Base-by-base conservation (phyloP, 1,140 invertebrate genomes). In the Cecropterus lyciades region DNA sequence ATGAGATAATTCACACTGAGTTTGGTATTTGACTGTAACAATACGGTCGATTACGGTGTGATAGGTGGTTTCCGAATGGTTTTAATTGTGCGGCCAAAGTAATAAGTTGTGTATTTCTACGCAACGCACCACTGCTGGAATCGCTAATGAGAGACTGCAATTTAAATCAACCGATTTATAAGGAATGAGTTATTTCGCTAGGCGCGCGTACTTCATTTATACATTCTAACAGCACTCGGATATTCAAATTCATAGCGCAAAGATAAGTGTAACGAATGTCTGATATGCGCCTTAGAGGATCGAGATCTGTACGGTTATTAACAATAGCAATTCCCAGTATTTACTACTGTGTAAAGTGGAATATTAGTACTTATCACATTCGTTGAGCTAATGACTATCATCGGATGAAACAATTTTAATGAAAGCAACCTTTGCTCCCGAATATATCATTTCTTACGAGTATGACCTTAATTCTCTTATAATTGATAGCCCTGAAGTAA, bases 161-260 rank as follows among this genome's bases (percentile, higher is more conserved):
- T 88, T 87, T 84, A 88, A 91, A 91, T 88, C 82, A 79, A 80
- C 80, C 77, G 81, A 88, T 91, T 89, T 91, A 91, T 91, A 89
- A 83, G 85, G 86, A 85, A 82, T 90, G 77, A 86, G 78, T 82
- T 87, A 85, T 89, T 84, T 86, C 73, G 69, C 81, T 72, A 66
- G 72, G 65, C 75, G 72, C 77, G 75, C 78, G 79, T 76, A 80
- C 78, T 73, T 79, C 82, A 85, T 88, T 86, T 90, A 88, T 88
- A 82, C 79, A 87, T 85, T 83, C 83, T 83, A 85, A 84, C 77
- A 74, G 78, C 76, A 77, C 75, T 80, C 77, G 70, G 78, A 84
- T 87, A 85, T 87, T 87, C 77, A 84, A 83, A 82, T 86, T 72
- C 77, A 79, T 78, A 81, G 77, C 65, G 65, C 65, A 53, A 67